A percentile compares a stretch with the other conserved stretches of the same genome.
phyloP scores from a whole-genome alignment of 2,113 vertebrate species.

The Chionis minor region DNA sequence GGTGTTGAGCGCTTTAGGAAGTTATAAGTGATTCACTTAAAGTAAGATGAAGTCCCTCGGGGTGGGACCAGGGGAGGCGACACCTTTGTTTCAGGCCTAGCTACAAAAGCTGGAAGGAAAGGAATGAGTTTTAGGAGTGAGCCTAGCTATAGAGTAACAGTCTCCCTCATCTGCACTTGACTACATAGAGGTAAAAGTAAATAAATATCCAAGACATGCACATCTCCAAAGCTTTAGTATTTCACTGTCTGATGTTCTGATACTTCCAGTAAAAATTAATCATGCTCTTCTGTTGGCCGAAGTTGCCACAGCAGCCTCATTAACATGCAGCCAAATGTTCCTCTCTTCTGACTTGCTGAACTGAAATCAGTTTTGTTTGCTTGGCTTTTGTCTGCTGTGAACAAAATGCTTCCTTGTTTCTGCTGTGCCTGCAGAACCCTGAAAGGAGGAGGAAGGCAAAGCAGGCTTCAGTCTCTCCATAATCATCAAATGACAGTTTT shows the following conservation, averaged over 20 bases:
- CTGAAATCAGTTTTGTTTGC: background rate
- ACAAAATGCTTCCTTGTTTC: background rate
- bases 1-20: background rate
- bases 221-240: background rate
- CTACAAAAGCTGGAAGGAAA: background rate
- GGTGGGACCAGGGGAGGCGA: background rate
- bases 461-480: background rate
- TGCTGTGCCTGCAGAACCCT: background rate
- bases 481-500: background rate
- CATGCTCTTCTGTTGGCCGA: background rate
- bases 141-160: background rate
- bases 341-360: background rate
- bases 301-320: background rate
- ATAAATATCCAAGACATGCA: background rate
- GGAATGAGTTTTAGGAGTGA: background rate
- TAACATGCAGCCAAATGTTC: background rate
- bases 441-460: background rate
- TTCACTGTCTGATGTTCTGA: background rate
- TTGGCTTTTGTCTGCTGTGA: background rate
- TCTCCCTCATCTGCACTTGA: background rate
- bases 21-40: background rate
- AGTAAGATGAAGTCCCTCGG: background rate
- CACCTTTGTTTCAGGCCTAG: background rate
- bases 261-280: background rate
- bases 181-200: background rate